Evolutionary conservation across 2,113 vertebrate species (phyloP).

Genomic region (Mormyrus iriodes): DNA sequence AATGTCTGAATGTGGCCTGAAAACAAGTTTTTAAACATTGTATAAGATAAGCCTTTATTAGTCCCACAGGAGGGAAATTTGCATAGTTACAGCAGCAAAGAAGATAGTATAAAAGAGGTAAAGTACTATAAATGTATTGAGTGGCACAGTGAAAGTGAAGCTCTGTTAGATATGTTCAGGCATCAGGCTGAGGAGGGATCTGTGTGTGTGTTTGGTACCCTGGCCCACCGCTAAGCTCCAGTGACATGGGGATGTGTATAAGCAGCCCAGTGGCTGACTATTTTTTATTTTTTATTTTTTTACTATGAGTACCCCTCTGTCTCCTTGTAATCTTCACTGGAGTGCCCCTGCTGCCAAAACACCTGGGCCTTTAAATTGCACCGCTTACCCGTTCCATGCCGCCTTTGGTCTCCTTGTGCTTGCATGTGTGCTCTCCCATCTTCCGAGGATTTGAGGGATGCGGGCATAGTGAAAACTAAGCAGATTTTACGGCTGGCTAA

Average conservation of each 20-base stretch:
- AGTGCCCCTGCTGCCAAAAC: not conserved
- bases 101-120: too few relatives aligned
- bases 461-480: not conserved
- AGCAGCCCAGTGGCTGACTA: not conserved
- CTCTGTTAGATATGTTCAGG: not conserved
- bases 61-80: too few relatives aligned
- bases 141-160: not conserved
- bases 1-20: not conserved
- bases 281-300: not conserved
- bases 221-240: not conserved
- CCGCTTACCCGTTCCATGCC: not conserved
- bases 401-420: not conserved
- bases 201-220: not conserved
- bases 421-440: not conserved
- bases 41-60: too few relatives aligned
- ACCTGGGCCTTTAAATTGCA: not conserved
- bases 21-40: not conserved
- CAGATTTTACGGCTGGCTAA: not conserved
- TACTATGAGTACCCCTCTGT: not conserved
- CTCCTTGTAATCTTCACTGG: not conserved
- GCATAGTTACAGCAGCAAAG: too few relatives aligned
- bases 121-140: not conserved
- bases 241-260: not conserved
- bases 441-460: not conserved
- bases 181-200: not conserved